Base-by-base conservation (phyloP, 1,140 invertebrate species). In the Orussus abietinus region DNA sequence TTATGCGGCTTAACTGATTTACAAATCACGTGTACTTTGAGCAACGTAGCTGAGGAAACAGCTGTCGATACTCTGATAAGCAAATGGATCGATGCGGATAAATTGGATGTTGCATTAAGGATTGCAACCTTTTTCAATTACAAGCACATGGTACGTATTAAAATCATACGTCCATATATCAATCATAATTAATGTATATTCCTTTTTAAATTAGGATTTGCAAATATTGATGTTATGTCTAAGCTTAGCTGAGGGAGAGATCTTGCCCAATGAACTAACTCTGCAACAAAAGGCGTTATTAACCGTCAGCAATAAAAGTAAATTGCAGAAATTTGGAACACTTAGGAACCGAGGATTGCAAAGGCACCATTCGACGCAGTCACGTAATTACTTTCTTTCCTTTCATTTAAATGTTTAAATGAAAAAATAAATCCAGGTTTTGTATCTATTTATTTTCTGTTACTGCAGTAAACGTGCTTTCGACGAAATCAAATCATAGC, bases 161-260 rank as follows among this genome's bases (percentile, higher is more conserved):
- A 22, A n/a, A n/a, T n/a, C n/a, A n/a, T n/a, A n/a, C n/a, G n/a
- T n/a, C n/a, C n/a, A 19, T 20, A 9, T 14, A 36, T 28, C 18
- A 26, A 2, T 15, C 9, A 2, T 18, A 17, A 10, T 36, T 3
- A 49, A 45, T 26, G 33, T 26, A 21, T 35, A 11, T 42, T 18
- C 22, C 38, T 19, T 12, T 35, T 38, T 26, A 3, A 33, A n/a
- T 6, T 20, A 69, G 61, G 69, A 69, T 31, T 37, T 72, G 13
- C 54, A 65, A 55, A 56, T 67, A 14, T 33, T 73, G 21, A 59
- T 72, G 55, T 31, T 69, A 13, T 72, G 66, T 32, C 48, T 71
- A 22, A 64, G 57, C 40, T 45, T 73, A 22, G 69, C 67, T 13
- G 70, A 73, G 26, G 60, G 64, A 15, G 66, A 69, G 45, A 53